phyloP scores from a whole-genome alignment of 2,888 invertebrate genomes.

The Thyatira batis region DNA sequence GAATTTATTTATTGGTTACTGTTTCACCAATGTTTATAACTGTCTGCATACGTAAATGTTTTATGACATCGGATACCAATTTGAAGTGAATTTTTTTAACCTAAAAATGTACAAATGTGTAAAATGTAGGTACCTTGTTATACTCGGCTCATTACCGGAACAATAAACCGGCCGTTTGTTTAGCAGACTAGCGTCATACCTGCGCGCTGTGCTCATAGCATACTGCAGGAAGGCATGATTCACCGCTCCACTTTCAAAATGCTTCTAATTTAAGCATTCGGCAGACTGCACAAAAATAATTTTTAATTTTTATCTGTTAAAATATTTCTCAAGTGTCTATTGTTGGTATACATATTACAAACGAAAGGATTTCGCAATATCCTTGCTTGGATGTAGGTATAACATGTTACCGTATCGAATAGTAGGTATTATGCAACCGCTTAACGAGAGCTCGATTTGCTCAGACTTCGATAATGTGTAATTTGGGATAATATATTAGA shows the following conservation, averaged over 20 bases:
- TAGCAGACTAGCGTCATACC: neutral
- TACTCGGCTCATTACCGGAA: neutral
- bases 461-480: slow-evolving; percentile 16
- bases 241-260: neutral
- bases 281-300: neutral
- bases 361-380: slow-evolving; percentile 16
- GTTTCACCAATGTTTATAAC: no score
- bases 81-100: no score
- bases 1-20: no score
- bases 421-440: slow-evolving; percentile 22
- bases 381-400: slow-evolving; percentile 13
- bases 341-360: slow-evolving; percentile 6
- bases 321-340: neutral
- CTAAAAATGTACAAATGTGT: neutral
- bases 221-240: neutral
- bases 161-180: neutral
- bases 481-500: neutral
- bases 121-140: neutral
- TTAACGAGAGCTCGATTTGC: slow-evolving; percentile 25
- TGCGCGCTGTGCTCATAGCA: no score
- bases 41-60: no score
- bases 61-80: no score
- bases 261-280: neutral
- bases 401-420: slow-evolving; percentile 16
- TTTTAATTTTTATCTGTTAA: neutral